Percentiles rank a stretch among this genome's conserved stretches.
phyloP scores from a whole-genome alignment of 2,113 vertebrate genomes.

The Progne subis region DNA sequence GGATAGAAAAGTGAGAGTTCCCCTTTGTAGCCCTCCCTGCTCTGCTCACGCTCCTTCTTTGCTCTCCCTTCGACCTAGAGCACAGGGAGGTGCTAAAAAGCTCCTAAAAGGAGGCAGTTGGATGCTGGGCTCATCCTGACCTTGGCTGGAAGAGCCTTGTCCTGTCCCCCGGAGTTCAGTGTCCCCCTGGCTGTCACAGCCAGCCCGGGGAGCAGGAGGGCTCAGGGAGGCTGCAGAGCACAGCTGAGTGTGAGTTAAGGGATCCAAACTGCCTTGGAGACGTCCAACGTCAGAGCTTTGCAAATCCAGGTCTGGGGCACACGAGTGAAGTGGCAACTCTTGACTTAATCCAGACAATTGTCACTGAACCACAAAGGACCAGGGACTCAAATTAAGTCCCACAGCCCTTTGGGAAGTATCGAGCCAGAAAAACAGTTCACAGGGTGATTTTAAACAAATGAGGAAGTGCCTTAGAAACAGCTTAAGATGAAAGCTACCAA shows the following conservation, averaged over 20 bases:
- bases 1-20: background rate
- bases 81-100: background rate
- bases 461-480: constrained; percentile 59
- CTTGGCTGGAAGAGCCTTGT: background rate
- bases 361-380: constrained; percentile 24
- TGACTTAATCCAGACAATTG: constrained; percentile 53
- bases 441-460: constrained; percentile 68
- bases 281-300: background rate
- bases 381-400: constrained; percentile 42
- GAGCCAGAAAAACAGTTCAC: constrained; percentile 22
- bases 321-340: constrained; percentile 38
- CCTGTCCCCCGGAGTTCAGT: background rate
- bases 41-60: background rate
- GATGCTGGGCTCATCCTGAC: background rate
- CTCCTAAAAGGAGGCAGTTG: background rate
- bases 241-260: background rate
- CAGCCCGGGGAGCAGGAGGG: background rate
- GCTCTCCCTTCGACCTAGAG: background rate
- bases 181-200: background rate
- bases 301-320: background rate
- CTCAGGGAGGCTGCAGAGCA: background rate
- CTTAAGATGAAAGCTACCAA: constrained; percentile 67
- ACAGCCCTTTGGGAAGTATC: constrained; percentile 55
- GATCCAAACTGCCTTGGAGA: background rate
- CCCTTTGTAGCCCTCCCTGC: background rate